These are phyloP conservation scores for Artibeus jamaicensis DNA, from an alignment of 2,797 vertebrate genomes.

Conservation along the genomic window DNA sequence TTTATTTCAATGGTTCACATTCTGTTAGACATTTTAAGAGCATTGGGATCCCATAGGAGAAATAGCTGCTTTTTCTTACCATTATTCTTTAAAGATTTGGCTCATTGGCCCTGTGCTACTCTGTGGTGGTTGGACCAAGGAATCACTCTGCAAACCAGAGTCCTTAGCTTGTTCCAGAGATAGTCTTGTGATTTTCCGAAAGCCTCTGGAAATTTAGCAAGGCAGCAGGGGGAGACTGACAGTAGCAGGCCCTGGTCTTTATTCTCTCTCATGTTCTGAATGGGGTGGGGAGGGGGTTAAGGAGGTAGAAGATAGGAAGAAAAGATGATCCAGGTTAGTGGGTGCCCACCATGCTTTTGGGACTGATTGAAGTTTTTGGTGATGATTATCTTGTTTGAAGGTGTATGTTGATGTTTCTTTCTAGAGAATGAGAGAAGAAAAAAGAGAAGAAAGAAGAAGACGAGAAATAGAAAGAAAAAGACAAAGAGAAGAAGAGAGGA, in stretches of 20 bases:
- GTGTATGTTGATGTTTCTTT: slow-evolving; percentile 32
- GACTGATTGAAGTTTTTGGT: slow-evolving; percentile 5
- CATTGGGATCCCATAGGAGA: slow-evolving; percentile 18
- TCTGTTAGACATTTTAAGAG: slow-evolving; percentile 36
- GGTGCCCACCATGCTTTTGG: neutral
- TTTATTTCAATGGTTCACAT: slow-evolving; percentile 44
- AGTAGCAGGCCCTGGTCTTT: neutral
- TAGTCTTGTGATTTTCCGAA: neutral
- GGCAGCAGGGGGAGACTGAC: neutral
- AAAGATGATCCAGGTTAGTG: neutral
- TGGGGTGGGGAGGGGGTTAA: neutral
- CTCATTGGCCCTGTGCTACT: neutral
- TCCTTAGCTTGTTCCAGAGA: slow-evolving; percentile 21
- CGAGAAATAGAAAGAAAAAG: slow-evolving; percentile 97
- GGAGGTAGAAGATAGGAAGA: slow-evolving; percentile 21
- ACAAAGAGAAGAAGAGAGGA: slow-evolving; percentile 95
- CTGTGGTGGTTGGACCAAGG: neutral
- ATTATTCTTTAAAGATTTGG: slow-evolving; percentile 21
- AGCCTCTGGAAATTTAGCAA: neutral
- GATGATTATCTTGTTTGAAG: slow-evolving; percentile 19
- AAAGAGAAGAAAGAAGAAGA: slow-evolving; percentile 95
- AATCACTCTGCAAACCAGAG: slow-evolving; percentile 28
- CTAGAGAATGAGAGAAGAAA: slow-evolving; percentile 96
- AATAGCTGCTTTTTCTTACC: neutral
- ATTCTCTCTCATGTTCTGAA: neutral